Percentiles rank a stretch among this genome's conserved stretches.
These are phyloP conservation scores for Lamprologus tigripictilis DNA, from an alignment of 2,113 vertebrate species.

Conservation along the genomic window DNA sequence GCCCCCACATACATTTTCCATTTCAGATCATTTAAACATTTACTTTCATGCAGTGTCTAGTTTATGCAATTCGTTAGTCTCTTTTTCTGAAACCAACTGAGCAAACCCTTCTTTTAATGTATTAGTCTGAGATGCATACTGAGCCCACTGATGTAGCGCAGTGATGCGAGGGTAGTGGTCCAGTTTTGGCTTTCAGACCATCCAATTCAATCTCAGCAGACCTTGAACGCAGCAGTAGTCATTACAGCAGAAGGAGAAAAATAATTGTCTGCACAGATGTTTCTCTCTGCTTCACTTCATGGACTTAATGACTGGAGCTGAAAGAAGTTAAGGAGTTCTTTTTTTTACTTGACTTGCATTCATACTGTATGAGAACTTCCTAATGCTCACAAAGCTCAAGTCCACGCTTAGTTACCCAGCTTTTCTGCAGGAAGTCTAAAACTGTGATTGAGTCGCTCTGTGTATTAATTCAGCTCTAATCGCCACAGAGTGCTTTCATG, in stretches of 20 bases:
- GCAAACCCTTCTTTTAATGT: not conserved
- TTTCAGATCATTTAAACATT: constrained; percentile 32
- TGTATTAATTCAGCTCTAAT: constrained; percentile 16
- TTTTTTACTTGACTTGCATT: constrained; percentile 35
- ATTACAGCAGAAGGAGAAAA: constrained; percentile 40
- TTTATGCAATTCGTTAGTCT: not conserved
- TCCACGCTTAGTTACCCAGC: constrained; percentile 11
- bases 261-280: constrained; percentile 32
- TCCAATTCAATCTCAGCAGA: constrained; percentile 26
- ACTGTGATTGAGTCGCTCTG: not conserved
- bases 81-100: not conserved
- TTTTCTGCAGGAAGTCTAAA: constrained; percentile 4
- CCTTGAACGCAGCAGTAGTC: constrained; percentile 41
- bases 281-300: constrained; percentile 37
- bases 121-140: constrained; percentile 4
- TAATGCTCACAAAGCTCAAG: not conserved
- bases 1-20: constrained; percentile 14
- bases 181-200: not conserved
- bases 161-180: constrained; percentile 11
- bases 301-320: constrained; percentile 36
- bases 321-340: not conserved
- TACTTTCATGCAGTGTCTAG: not conserved
- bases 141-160: constrained; percentile 21
- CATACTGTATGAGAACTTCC: constrained; percentile 13
- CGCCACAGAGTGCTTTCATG: constrained; percentile 9